Evolutionary conservation across 1,140 invertebrate genomes (phyloP), one percentile per base, ranked within the genome.

Genomic region (Heterodera carotae): DNA sequence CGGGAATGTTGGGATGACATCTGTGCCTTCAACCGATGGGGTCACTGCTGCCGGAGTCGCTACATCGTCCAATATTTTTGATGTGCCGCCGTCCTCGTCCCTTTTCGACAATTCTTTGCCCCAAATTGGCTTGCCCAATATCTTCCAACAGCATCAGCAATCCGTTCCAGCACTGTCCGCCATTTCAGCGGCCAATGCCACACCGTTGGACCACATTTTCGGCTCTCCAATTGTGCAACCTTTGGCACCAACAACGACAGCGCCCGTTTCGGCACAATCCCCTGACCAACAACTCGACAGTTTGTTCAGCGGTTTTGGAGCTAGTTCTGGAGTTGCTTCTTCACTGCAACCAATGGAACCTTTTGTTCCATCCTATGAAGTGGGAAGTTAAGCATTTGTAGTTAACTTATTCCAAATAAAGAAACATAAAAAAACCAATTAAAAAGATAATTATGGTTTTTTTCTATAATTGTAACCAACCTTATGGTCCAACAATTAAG

Each of bases 301-400:
- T 29, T 33, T 74, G 39, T 74, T 74, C 64, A 56, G 72, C 33
- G 64, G 72, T 29, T 74, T 64, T 31, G 56, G 72, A 27, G 56
- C 69, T 12, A 18, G 18, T 18, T 31, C 64, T n/a, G 72, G 72
- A 10, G 53, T 64, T 18, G 48, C 34, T 27, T 10, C 43, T 33
- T 31, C 69, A 75, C 43, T 81, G 78, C 27, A 81, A 81, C 43
- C 43, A 8, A 60, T 76, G 59, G 77, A 82, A 33, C 81, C 81
- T 48, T 77, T 81, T 69, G 79, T 80, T 7, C 71, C 75, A 69
- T 72, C 74, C 29, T 71, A 56, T 66, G 78, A 91, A 53, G 93
- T 83, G 27, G 53, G 34, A 31, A n/a, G n/a, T n/a, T n/a, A n/a
- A n/a, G n/a, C n/a, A n/a, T n/a, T n/a, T n/a, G n/a, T n/a, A n/a